Evolutionary conservation across 92 coral and sea anemone species (phyloP).

Genomic region (Ricordea florida): DNA sequence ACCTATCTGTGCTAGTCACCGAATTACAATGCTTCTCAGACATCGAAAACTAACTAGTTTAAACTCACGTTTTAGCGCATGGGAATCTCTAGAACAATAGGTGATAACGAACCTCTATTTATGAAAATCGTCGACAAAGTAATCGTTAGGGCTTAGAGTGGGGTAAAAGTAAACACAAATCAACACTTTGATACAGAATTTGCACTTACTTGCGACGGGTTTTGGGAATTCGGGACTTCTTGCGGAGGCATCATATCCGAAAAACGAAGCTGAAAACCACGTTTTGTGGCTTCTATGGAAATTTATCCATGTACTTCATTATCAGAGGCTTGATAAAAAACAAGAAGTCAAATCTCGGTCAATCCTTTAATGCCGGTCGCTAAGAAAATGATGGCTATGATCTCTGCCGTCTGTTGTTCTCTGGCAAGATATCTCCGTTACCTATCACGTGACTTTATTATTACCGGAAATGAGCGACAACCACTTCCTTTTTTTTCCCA

Average conservation of each 20-base stretch:
- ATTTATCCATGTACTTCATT: too few relatives aligned
- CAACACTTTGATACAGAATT: not conserved
- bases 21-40: too few relatives aligned
- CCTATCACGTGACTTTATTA: too few relatives aligned
- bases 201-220: slow-evolving; percentile 17
- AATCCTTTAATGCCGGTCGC: too few relatives aligned
- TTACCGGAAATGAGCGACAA: too few relatives aligned
- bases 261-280: not conserved
- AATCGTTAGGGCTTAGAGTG: not conserved
- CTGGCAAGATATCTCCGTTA: too few relatives aligned
- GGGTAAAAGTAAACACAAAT: not conserved
- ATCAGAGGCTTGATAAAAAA: too few relatives aligned
- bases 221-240: slow-evolving; percentile 6
- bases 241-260: slow-evolving; percentile 46
- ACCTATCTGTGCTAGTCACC: slow-evolving; percentile 20
- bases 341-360: too few relatives aligned
- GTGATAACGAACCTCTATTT: not conserved
- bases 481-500: too few relatives aligned
- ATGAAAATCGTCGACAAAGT: not conserved
- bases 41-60: not conserved
- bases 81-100: not conserved
- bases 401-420: too few relatives aligned
- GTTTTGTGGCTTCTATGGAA: too few relatives aligned
- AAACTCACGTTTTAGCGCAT: not conserved
- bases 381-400: too few relatives aligned